Base-by-base conservation (phyloP, 2,797 vertebrate species). In the Columba guinea region DNA sequence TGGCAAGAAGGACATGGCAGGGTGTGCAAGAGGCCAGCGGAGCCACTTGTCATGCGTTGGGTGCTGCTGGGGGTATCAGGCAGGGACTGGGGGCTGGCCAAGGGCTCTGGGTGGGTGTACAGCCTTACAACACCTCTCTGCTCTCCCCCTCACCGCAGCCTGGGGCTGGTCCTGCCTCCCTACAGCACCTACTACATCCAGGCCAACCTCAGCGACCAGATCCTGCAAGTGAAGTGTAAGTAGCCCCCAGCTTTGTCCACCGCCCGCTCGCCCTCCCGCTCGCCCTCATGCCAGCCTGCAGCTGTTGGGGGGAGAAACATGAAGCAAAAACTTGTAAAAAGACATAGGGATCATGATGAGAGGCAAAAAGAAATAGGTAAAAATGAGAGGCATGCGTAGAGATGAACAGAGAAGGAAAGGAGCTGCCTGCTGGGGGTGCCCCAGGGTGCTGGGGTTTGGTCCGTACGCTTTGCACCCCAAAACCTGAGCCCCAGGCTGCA, bases 211-310 rank as follows among this genome's bases (percentile, higher is more conserved):
- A 99, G 99, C 13, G 99, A 99, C 98, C 99, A 99, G 99, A 99
- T 99, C 97, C 99, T 99, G 65, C 99, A 99, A 98, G 99, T 99
- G 97, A 99, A 99, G 99, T 99, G 99, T 99, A 99, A 99, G 99
- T 99, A 99, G 97, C 97, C 49, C 95, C 94, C 53, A 77, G 94
- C 96, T 96, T 94, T 97, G 92, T 96, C 96, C 74, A 90, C 94
- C n/a, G 74, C 96, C 97, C 95, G 95, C 96, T 95, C 76, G 23
- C 91, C 79, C 84, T 90, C 96, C 94, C 73, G 75, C 94, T 89
- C 71, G 52, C 97, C 97, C 68, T 96, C 63, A 32, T 7, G 1
- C 84, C 52, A 7, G 82, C 90, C 93, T 23, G 3, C 2, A 41
- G 85, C 95, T 90, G 76, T 44, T 9, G 10, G 93, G 86, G 87